Conservation (phyloP, 2,888 invertebrate genomes). For the Pandemis corylana region DNA sequence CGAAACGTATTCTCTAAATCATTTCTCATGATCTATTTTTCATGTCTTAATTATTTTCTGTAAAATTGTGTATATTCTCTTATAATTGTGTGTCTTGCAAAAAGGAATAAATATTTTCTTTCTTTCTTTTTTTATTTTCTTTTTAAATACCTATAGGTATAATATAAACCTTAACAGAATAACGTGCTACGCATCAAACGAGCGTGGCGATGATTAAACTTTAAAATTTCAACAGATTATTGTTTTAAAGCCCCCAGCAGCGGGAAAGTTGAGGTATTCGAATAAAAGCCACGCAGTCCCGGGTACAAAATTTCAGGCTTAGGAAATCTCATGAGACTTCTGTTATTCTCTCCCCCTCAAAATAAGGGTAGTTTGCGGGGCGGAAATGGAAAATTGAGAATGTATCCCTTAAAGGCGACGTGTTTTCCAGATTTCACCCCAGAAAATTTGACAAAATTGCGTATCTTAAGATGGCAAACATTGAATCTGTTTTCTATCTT, state of each 20-base stretch:
- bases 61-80: no score
- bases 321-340: constrained; percentile 36
- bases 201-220: constrained; percentile 23
- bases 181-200: background rate
- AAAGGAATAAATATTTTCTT: no score
- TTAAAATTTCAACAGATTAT: constrained; percentile 36
- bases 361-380: constrained; percentile 36
- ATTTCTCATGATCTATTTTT: no score
- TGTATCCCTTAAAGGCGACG: constrained; percentile 25
- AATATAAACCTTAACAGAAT: background rate
- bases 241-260: constrained; percentile 36
- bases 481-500: background rate
- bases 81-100: no score
- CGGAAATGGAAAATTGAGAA: constrained; percentile 35
- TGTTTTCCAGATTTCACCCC: constrained; percentile 6
- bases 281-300: constrained; percentile 22
- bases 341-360: constrained; percentile 39
- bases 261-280: constrained; percentile 35
- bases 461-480: background rate
- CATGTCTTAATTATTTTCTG: no score
- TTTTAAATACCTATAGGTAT: background rate
- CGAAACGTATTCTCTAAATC: no score
- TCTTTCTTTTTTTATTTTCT: no score
- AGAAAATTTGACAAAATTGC: background rate
- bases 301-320: constrained; percentile 37